Conservation (phyloP, 2,797 vertebrate genomes). For the Manis javanica region DNA sequence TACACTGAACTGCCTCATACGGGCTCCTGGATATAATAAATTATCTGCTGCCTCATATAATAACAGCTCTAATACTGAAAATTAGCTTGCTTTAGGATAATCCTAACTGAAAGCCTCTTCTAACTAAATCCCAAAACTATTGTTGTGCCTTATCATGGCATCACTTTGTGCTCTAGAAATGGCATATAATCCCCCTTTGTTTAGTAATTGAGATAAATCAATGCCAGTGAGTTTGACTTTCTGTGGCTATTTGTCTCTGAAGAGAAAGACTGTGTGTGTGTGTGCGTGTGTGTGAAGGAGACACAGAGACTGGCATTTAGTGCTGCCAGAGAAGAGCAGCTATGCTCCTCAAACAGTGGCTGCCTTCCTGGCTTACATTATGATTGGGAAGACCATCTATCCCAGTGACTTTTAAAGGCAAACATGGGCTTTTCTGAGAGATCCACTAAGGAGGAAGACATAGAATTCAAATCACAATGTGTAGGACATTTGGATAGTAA, state of each 20-base stretch:
- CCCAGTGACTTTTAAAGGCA: neutral
- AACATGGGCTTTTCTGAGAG: conserved; percentile 13
- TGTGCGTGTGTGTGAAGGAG: neutral
- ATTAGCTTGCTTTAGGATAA: neutral
- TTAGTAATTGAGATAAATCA: neutral
- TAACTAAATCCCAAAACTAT: neutral
- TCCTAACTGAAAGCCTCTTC: neutral
- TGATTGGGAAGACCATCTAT: neutral
- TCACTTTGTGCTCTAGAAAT: neutral
- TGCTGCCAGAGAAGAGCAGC: neutral
- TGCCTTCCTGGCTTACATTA: neutral
- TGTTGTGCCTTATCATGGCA: neutral
- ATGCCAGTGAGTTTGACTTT: neutral
- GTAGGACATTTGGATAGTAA: conserved; percentile 49
- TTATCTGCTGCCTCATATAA: neutral
- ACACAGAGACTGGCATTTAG: neutral
- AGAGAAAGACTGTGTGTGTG: neutral
- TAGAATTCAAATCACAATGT: neutral
- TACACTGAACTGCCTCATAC: rapidly evolving
- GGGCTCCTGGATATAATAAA: neutral
- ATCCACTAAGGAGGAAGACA: neutral
- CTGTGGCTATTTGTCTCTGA: neutral
- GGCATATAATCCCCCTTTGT: neutral
- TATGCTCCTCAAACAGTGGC: neutral
- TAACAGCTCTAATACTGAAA: neutral